phyloP scores from a whole-genome alignment of 2,113 vertebrate genomes.

The Pimephales promelas region DNA sequence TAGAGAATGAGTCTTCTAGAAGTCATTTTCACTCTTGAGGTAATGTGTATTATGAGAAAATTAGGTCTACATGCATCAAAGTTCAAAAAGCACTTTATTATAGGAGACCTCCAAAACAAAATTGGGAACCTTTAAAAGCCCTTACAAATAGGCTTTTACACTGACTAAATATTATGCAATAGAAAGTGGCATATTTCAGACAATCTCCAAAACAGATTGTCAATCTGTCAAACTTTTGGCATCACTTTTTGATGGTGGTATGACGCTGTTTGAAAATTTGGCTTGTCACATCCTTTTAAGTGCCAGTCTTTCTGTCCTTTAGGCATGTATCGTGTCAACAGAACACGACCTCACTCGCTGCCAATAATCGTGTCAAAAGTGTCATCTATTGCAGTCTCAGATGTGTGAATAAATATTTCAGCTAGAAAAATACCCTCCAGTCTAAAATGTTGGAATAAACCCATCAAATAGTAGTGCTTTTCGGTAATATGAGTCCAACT shows the following conservation, averaged over 20 bases:
- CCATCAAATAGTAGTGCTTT: neutral
- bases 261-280: neutral
- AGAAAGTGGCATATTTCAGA: neutral
- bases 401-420: neutral
- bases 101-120: too few species aligned
- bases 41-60: too few species aligned
- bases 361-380: conserved; percentile 8
- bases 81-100: too few species aligned
- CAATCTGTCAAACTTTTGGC: conserved; percentile 10
- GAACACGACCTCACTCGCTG: neutral
- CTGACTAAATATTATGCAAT: neutral
- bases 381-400: neutral
- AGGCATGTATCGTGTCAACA: neutral
- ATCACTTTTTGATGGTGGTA: neutral
- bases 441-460: neutral
- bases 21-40: too few species aligned
- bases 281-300: neutral
- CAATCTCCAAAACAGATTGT: neutral
- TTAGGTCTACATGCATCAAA: too few species aligned
- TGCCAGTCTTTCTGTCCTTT: neutral
- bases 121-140: too few species aligned
- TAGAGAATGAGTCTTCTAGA: too few species aligned
- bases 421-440: conserved; percentile 17
- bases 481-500: neutral
- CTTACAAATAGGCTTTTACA: too few species aligned